These are phyloP conservation scores for Stratiolaelaps scimitus DNA, from an alignment of 1,140 invertebrate species.

Conservation along the genomic window DNA sequence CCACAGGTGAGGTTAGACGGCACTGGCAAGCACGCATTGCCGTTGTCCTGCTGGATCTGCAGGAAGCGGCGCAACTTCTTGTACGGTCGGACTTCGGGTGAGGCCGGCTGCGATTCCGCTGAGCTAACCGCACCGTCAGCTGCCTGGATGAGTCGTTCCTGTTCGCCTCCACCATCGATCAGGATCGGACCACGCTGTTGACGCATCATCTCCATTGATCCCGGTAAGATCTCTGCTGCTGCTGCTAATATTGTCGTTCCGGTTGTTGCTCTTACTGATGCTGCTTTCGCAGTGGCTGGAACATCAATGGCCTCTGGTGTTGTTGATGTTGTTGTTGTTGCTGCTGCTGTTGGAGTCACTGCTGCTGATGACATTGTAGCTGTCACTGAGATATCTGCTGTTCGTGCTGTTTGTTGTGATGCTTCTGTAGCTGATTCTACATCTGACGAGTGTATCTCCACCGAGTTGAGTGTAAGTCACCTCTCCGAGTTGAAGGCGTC, in stretches of 20 bases:
- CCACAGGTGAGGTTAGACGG: too few species aligned
- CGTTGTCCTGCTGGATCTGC: neutral
- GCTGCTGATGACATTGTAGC: too few species aligned
- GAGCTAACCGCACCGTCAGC: neutral
- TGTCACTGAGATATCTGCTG: too few species aligned
- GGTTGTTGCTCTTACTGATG: neutral
- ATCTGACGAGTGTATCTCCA: constrained; percentile 10
- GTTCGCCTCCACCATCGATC: neutral
- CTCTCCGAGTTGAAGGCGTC: constrained; percentile 22
- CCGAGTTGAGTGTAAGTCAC: constrained; percentile 29
- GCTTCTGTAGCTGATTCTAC: too few species aligned
- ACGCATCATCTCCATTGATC: neutral
- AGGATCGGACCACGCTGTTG: neutral
- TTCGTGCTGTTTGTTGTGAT: too few species aligned
- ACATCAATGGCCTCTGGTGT: too few species aligned
- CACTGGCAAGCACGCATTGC: neutral
- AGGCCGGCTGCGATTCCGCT: constrained; percentile 7
- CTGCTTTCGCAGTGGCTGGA: neutral
- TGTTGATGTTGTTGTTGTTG: too few species aligned
- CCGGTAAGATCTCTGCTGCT: too few species aligned
- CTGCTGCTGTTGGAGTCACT: too few species aligned
- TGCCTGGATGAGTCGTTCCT: too few species aligned
- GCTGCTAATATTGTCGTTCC: neutral
- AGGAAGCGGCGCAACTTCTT: constrained; percentile 12
- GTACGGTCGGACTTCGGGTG: constrained; percentile 22